A percentile compares a stretch with the other conserved stretches of the same genome.
Evolutionary conservation across 1,140 invertebrate genomes (phyloP).

Genomic region (Cataglyphis hispanica): DNA sequence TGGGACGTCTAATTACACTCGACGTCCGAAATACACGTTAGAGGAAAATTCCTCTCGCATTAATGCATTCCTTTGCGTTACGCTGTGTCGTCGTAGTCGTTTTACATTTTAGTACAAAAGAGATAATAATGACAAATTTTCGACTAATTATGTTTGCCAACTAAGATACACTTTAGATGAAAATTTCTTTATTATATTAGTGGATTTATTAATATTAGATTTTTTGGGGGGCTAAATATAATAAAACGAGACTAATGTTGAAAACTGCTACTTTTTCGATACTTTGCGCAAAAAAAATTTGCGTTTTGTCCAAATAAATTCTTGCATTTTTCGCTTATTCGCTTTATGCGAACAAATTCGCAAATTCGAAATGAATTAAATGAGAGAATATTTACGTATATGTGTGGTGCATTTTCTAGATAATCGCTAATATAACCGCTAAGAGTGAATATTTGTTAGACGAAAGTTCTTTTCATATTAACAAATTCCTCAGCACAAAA

Average conservation of each 20-base stretch:
- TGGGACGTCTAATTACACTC: constrained; percentile 28
- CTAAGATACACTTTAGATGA: constrained; percentile 8
- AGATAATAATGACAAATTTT: constrained; percentile 37
- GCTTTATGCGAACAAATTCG: not conserved
- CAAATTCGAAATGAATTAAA: constrained; percentile 11
- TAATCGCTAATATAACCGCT: not conserved
- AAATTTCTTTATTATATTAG: not conserved
- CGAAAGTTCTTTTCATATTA: constrained; percentile 15
- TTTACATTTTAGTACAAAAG: constrained; percentile 33
- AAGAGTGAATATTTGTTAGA: not conserved
- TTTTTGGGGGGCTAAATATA: not conserved
- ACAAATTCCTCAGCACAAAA: not conserved
- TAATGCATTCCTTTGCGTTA: constrained; percentile 39
- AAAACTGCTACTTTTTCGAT: not conserved
- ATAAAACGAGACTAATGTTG: not conserved
- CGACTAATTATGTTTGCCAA: constrained; percentile 2
- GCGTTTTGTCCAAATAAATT: not conserved
- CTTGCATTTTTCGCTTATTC: too few species aligned
- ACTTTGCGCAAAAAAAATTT: not conserved
- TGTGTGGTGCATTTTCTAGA: not conserved
- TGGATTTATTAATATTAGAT: not conserved
- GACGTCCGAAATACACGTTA: constrained; percentile 34
- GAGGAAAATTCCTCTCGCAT: constrained; percentile 50
- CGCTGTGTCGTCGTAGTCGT: constrained; percentile 6
- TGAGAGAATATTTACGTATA: not conserved